These are phyloP conservation scores for Mayetiola destructor DNA, from an alignment of 2,888 invertebrate species.

Conservation along the genomic window DNA sequence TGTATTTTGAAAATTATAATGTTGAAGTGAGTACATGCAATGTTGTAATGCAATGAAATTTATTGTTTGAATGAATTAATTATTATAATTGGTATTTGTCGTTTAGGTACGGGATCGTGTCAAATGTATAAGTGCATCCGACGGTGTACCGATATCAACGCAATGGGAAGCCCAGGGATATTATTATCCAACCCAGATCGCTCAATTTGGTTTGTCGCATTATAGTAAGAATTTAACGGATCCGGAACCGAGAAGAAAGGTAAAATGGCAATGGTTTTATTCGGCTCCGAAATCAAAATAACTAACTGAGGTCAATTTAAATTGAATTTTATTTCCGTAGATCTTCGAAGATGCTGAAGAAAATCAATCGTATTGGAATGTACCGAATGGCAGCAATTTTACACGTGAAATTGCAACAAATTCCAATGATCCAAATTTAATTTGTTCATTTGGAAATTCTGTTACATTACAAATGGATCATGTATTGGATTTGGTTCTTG, in stretches of 20 bases:
- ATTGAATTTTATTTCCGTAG: too few species aligned
- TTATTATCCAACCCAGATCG: constrained; percentile 96
- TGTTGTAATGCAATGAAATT: constrained; percentile 11
- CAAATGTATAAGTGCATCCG: constrained; percentile 84
- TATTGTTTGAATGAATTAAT: too few species aligned
- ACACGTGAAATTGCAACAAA: constrained; percentile 45
- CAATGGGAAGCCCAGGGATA: constrained; percentile 95
- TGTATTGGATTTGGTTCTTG: constrained; percentile 59
- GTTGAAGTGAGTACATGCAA: constrained; percentile 52
- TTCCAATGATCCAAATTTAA: constrained; percentile 41
- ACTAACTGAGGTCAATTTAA: neutral
- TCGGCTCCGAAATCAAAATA: neutral
- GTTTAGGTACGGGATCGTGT: constrained; percentile 65
- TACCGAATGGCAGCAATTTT: constrained; percentile 53
- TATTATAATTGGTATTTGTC: neutral
- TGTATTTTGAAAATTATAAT: constrained; percentile 95
- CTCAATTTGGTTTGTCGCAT: constrained; percentile 94
- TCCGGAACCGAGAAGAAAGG: constrained; percentile 56
- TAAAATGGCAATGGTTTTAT: constrained; percentile 18
- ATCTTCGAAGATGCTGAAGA: constrained; percentile 62
- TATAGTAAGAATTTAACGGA: constrained; percentile 90
- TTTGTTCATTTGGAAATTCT: constrained; percentile 58
- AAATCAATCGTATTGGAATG: constrained; percentile 52
- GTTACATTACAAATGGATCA: constrained; percentile 54
- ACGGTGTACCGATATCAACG: constrained; percentile 90